Conservation (phyloP, 2,113 vertebrate genomes). For the Muntiacus muntjak region DNA sequence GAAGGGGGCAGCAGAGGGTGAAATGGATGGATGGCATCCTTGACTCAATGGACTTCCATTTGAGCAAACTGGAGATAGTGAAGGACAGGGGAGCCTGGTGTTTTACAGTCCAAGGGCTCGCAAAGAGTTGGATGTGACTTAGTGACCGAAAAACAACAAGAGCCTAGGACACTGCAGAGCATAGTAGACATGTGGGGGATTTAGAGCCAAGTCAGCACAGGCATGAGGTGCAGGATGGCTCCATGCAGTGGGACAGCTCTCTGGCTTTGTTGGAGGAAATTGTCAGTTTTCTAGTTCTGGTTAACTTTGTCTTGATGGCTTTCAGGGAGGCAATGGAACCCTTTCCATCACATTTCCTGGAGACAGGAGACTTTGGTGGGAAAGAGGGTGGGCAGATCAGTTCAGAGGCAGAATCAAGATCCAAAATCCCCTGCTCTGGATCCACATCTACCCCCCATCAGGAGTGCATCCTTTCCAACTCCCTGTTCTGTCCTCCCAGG, state of each 20-base stretch:
- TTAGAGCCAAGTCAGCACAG: no score
- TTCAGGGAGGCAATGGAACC: background rate
- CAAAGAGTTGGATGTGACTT: background rate
- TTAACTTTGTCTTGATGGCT: background rate
- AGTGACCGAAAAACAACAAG: background rate
- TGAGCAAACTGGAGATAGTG: background rate
- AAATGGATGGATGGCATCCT: background rate
- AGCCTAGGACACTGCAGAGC: accelerated
- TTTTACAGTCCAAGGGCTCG: no score
- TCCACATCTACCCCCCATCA: background rate
- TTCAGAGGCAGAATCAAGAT: background rate
- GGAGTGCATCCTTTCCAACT: background rate
- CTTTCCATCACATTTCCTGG: background rate
- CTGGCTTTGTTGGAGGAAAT: background rate
- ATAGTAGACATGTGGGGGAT: accelerated
- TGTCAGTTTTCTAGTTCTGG: accelerated
- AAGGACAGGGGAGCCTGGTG: background rate
- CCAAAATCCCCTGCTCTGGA: background rate
- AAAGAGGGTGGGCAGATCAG: accelerated
- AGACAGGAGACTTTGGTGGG: accelerated
- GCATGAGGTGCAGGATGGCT: accelerated
- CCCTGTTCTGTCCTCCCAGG: accelerated
- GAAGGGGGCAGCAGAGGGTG: background rate
- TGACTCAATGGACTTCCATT: background rate
- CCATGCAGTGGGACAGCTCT: accelerated